phyloP scores from a whole-genome alignment of 2,888 invertebrate genomes.

The Dermolepida albohirtum region DNA sequence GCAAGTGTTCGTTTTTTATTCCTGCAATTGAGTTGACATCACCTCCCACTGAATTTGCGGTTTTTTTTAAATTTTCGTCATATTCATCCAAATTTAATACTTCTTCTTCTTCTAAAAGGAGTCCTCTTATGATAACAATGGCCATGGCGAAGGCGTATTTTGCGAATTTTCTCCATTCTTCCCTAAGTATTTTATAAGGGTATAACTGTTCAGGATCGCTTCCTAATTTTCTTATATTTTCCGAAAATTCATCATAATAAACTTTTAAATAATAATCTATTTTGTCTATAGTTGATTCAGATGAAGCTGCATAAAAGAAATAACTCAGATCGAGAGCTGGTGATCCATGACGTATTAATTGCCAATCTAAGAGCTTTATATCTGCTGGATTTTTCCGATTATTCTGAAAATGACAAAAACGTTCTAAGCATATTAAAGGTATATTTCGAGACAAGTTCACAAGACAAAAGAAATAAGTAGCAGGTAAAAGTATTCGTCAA shows the following conservation, averaged over 20 bases:
- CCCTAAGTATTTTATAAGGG: conserved; percentile 11
- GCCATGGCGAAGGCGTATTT: conserved; percentile 14
- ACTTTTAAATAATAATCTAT: conserved; percentile 8
- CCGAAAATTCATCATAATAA: conserved; percentile 5
- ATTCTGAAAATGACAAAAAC: neutral
- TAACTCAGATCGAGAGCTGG: conserved; percentile 24
- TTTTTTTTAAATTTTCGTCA: neutral
- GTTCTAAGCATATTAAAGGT: too few species aligned
- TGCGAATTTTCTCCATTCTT: conserved; percentile 25
- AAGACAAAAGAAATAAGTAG: too few species aligned
- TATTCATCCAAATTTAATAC: neutral
- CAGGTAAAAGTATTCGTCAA: too few species aligned
- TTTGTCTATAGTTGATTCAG: conserved; percentile 10
- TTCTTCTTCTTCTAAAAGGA: conserved; percentile 6
- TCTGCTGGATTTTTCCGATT: conserved; percentile 7
- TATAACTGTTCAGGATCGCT: conserved; percentile 24
- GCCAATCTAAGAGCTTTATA: conserved; percentile 29
- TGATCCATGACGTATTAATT: neutral
- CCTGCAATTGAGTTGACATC: too few species aligned
- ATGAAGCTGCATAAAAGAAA: conserved; percentile 27
- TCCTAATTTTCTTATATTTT: conserved; percentile 9
- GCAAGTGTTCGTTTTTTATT: too few species aligned
- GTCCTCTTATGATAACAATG: conserved; percentile 1
- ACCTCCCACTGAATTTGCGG: too few species aligned
- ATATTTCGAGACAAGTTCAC: too few species aligned